Evolutionary conservation across 2,113 vertebrate species (phyloP).

Genomic region (Sphyrna mokarran): DNA sequence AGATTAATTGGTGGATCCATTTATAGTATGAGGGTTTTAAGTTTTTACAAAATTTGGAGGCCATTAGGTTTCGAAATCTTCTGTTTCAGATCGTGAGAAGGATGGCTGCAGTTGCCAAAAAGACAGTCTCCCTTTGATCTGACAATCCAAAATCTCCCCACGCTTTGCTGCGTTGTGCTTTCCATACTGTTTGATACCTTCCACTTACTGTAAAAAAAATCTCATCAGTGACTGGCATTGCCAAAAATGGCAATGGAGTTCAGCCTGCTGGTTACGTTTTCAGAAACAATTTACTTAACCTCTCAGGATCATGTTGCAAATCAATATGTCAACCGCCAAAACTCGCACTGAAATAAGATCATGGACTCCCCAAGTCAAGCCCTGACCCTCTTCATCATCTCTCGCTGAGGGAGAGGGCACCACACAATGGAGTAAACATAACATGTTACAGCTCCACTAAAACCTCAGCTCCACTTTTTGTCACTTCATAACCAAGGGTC

Average conservation of each 20-base stretch:
- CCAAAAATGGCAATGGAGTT: constrained; percentile 32
- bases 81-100: constrained; percentile 15
- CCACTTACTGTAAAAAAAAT: constrained; percentile 31
- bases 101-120: constrained; percentile 28
- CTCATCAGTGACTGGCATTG: constrained; percentile 2
- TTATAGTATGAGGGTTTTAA: background rate
- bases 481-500: background rate
- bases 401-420: constrained; percentile 13
- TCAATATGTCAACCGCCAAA: constrained; percentile 36
- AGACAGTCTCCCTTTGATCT: constrained; percentile 22
- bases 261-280: constrained; percentile 26
- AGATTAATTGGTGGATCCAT: background rate
- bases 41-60: background rate
- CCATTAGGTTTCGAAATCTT: constrained; percentile 27
- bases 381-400: constrained; percentile 28
- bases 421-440: constrained; percentile 29
- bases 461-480: constrained; percentile 9
- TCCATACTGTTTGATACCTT: constrained; percentile 27
- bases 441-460: constrained; percentile 14
- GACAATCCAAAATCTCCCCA: constrained; percentile 21
- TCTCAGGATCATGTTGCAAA: constrained; percentile 30
- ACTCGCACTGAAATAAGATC: constrained; percentile 27
- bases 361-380: constrained; percentile 31
- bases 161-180: constrained; percentile 22
- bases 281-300: constrained; percentile 34